Base-by-base conservation (phyloP, 2,797 vertebrate genomes). In the Sebastes oblongus region DNA sequence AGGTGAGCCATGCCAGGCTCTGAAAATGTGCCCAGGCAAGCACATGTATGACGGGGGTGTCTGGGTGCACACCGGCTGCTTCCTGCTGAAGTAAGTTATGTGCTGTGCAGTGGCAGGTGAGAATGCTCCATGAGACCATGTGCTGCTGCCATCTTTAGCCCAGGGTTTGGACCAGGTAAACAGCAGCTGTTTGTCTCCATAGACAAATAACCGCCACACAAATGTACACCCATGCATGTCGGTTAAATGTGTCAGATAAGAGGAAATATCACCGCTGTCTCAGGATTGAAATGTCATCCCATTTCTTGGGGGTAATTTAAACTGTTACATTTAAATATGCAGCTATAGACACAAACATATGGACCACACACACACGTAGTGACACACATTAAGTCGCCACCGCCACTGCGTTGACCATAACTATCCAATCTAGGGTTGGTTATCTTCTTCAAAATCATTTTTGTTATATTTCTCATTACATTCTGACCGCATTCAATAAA, bases 21-120 rank as follows among this genome's bases (percentile, higher is more conserved):
- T 69, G 67, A 86, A 86, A 91, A 90, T 89, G 72, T 91, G 92
- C 81, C 84, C 83, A 75, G 80, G 84, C 84, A 84, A 90, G 88
- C 88, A 87, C 77, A 83, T 74, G 86, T 82, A 83, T 87, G 84
- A 71, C 3, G 64, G 65, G 42, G 66, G 64, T 64, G 76, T 72
- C 29, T 34, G 56, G 29, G 67, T 50, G 73, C 72, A 65, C 78
- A 42, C 66, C n/a, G 56, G 65, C 81, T 60, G 80, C 77, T 87
- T 88, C 78, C 82, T 84, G 82, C 79, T 75, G 52, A 72, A 83
- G 73, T 75, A 72, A 72, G 82, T 80, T 72, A 42, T 73, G 58
- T 36, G 80, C 65, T 83, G 84, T 70, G 77, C 60, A 54, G 72
- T 54, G 68, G 81, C 88, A 88, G 88, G 85, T 89, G 90, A 85